phyloP scores from a whole-genome alignment of 2,797 vertebrate genomes.

The Peromyscus melanophrys region DNA sequence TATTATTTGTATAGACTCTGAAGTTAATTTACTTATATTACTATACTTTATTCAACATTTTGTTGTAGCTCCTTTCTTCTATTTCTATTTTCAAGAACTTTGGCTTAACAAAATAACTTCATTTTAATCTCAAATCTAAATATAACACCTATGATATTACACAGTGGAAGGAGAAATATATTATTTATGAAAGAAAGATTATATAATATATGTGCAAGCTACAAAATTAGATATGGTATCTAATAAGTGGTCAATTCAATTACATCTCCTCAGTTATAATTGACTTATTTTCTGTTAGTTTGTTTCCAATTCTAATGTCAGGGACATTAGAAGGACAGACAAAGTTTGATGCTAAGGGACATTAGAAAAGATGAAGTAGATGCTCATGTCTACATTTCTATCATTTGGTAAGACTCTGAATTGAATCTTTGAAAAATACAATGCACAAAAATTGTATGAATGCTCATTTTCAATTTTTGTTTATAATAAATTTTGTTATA shows the following conservation, averaged over 20 bases:
- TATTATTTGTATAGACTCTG: neutral
- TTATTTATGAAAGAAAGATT: neutral
- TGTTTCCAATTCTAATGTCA: neutral
- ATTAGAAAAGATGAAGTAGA: neutral
- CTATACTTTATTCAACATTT: constrained; percentile 1
- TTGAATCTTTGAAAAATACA: neutral
- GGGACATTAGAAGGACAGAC: neutral
- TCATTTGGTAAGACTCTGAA: neutral
- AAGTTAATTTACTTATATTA: neutral
- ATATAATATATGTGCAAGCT: neutral
- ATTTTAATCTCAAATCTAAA: neutral
- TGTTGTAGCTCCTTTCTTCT: neutral
- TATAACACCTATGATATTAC: neutral
- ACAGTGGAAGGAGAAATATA: accelerated
- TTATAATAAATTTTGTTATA: neutral
- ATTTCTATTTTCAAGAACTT: neutral
- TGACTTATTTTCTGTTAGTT: no score
- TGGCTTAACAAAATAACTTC: neutral
- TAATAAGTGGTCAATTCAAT: neutral
- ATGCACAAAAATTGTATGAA: neutral
- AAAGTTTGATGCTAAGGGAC: neutral
- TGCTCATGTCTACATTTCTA: neutral
- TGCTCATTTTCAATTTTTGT: neutral
- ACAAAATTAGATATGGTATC: neutral
- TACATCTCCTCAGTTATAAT: no score